Percentiles rank a stretch among this genome's conserved stretches.
These are phyloP conservation scores for Mirza zaza DNA, from an alignment of 2,113 vertebrate species.

Conservation along the genomic window DNA sequence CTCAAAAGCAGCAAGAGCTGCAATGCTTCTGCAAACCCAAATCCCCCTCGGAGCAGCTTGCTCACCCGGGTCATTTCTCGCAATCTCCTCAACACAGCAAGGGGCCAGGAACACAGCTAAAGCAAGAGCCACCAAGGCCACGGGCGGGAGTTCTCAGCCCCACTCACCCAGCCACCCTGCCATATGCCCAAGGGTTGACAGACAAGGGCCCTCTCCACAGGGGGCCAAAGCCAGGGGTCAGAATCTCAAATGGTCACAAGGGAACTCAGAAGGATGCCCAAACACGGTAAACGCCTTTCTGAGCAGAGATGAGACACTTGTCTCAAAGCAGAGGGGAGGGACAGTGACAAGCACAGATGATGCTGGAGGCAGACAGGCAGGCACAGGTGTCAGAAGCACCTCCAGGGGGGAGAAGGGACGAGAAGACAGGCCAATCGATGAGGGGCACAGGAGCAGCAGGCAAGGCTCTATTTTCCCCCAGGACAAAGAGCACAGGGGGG, in stretches of 20 bases:
- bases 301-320: neutral
- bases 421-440: no score
- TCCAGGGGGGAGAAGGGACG: neutral
- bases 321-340: neutral
- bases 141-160: neutral
- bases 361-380: neutral
- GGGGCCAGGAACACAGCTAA: neutral
- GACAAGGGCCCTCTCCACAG: neutral
- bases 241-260: no score
- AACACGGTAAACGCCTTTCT: neutral
- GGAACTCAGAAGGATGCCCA: neutral
- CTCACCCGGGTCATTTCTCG: neutral
- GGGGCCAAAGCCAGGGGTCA: no score
- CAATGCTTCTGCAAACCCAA: neutral
- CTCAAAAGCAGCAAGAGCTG: neutral
- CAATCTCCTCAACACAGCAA: neutral
- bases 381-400: neutral
- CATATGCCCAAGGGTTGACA: neutral
- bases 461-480: neutral
- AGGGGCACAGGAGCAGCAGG: neutral
- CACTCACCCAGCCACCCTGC: neutral
- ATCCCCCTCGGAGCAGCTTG: neutral
- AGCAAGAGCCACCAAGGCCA: neutral
- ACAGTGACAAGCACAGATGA: neutral
- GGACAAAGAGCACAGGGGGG: neutral